Evolutionary conservation across 2,888 invertebrate genomes (phyloP).

Genomic region (Nomada fabriciana): DNA sequence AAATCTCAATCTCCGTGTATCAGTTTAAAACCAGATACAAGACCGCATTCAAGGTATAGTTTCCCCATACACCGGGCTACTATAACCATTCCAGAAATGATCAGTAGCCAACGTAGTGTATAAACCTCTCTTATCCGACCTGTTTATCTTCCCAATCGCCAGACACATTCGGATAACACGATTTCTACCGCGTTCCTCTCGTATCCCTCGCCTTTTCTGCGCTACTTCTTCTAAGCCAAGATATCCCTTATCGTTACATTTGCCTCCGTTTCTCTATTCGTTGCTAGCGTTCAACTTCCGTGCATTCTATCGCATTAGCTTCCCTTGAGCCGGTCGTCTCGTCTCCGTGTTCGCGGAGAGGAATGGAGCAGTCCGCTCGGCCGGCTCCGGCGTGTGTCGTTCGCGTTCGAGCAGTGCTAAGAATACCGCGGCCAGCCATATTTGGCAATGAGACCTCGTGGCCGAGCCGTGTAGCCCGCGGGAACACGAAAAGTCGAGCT

Average conservation of each 20-base stretch:
- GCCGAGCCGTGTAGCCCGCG: constrained; percentile 69
- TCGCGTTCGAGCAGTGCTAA: constrained; percentile 80
- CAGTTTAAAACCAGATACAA: no score
- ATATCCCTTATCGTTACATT: constrained; percentile 10
- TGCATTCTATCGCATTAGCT: not conserved
- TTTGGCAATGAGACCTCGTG: constrained; percentile 83
- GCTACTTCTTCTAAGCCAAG: not conserved
- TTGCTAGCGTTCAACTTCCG: not conserved
- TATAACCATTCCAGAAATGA: not conserved
- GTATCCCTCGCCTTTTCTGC: not conserved
- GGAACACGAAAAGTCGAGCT: constrained; percentile 59
- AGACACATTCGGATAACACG: not conserved
- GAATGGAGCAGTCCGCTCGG: constrained; percentile 69
- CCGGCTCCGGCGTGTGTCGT: constrained; percentile 77
- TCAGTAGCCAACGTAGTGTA: not conserved
- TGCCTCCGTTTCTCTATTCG: not conserved
- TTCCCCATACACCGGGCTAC: not conserved
- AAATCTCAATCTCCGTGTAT: not conserved
- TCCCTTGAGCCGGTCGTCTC: constrained; percentile 24
- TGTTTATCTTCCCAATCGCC: constrained; percentile 9
- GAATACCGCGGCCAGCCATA: constrained; percentile 83
- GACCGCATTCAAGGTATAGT: no score
- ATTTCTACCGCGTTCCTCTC: not conserved
- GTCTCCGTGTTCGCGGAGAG: constrained; percentile 35
- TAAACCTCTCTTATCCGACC: constrained; percentile 14